A percentile compares a stretch with the other conserved stretches of the same genome.
Evolutionary conservation across 2,797 vertebrate genomes (phyloP).

Genomic region (Spinus olivaceus): DNA sequence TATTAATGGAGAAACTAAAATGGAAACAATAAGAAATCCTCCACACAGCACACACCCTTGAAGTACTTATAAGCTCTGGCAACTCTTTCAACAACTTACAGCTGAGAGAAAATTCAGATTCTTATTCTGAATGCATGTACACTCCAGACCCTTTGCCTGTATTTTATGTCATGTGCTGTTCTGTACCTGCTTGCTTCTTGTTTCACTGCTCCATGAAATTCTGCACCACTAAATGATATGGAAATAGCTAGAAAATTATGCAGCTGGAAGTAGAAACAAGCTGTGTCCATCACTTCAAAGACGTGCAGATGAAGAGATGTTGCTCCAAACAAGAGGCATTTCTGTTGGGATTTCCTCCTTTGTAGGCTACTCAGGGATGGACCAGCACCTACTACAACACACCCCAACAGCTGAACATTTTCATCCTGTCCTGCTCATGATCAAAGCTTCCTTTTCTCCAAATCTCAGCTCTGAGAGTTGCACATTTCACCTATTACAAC

Average conservation of each 20-base stretch:
- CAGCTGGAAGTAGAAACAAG: not conserved
- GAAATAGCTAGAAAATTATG: not conserved
- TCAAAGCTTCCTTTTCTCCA: not conserved
- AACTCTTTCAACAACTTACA: not conserved
- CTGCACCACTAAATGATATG: not conserved
- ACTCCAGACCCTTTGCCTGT: not conserved
- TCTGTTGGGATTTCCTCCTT: not conserved
- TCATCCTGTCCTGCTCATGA: not conserved
- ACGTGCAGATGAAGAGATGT: accelerated
- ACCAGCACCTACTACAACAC: not conserved
- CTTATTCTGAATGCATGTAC: not conserved
- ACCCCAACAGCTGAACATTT: not conserved
- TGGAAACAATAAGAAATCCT: not conserved
- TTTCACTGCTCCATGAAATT: not conserved
- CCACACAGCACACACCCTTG: not conserved
- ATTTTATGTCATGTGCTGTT: not conserved
- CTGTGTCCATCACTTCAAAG: not conserved
- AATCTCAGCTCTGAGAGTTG: not conserved
- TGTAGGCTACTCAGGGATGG: accelerated
- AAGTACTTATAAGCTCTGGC: not conserved
- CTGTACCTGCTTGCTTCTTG: not conserved
- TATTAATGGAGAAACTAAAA: not conserved
- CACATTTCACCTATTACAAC: not conserved
- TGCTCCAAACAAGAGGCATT: not conserved
- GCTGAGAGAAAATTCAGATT: not conserved